phyloP scores from a whole-genome alignment of 1,140 invertebrate species.

The Lineus longissimus region DNA sequence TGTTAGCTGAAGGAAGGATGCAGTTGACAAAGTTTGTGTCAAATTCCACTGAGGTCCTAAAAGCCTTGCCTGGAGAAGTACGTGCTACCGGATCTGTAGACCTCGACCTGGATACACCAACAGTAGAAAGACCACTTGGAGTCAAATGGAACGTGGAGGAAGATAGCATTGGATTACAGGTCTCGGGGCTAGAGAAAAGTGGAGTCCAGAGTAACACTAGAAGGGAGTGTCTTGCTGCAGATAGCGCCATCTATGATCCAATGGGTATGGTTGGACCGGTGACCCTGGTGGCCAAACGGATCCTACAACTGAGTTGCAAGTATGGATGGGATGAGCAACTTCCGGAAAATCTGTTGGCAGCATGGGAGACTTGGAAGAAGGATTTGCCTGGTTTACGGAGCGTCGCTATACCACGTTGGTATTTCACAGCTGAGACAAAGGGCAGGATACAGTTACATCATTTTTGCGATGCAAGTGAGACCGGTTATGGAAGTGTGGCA shows the following conservation, averaged over 20 bases:
- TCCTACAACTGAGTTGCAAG: neutral
- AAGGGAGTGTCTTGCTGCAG: neutral
- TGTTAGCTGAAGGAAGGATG: neutral
- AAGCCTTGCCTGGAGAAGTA: neutral
- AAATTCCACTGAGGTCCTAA: neutral
- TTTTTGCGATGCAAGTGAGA: conserved; percentile 12
- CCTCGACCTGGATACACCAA: neutral
- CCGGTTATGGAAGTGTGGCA: neutral
- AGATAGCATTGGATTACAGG: neutral
- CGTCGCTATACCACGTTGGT: neutral
- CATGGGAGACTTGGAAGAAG: neutral
- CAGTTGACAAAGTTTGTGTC: neutral
- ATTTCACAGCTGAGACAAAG: neutral
- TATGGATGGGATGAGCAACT: neutral
- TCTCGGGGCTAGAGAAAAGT: too few species aligned
- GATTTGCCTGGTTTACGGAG: neutral
- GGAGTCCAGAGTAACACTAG: neutral
- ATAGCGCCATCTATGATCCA: neutral
- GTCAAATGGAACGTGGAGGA: conserved; percentile 4
- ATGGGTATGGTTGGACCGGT: neutral
- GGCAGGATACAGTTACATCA: neutral
- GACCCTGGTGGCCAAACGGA: neutral
- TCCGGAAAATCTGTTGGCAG: neutral
- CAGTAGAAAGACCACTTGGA: neutral
- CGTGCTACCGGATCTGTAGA: neutral